Evolutionary conservation across 2,888 invertebrate genomes (phyloP).

Genomic region (Muschampia plurimacula): DNA sequence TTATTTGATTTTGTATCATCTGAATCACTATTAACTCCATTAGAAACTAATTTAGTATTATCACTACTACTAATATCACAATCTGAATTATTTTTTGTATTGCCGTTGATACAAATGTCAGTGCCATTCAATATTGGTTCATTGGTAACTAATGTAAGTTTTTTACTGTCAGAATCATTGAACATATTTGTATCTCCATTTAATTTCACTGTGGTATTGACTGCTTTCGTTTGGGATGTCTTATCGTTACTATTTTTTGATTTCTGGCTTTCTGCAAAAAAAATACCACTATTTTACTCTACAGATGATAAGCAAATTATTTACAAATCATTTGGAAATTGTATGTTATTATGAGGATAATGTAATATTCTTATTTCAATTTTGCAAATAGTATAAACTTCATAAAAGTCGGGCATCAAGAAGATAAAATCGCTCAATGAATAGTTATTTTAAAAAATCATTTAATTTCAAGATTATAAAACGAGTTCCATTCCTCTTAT

Average conservation of each 20-base stretch:
- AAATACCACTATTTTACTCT: neutral
- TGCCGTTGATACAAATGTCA: conserved; percentile 73
- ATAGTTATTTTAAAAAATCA: too few relatives aligned
- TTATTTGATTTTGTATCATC: conserved; percentile 74
- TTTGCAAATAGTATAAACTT: too few relatives aligned
- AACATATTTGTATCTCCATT: conserved; percentile 69
- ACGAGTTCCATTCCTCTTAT: too few relatives aligned
- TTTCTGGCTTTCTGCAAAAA: conserved; percentile 70
- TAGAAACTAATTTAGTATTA: conserved; percentile 81
- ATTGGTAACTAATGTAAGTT: conserved; percentile 76
- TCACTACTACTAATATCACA: conserved; percentile 85
- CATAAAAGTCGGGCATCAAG: too few relatives aligned
- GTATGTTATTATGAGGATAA: too few relatives aligned
- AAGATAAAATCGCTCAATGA: too few relatives aligned
- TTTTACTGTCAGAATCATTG: conserved; percentile 63
- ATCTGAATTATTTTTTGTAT: conserved; percentile 75
- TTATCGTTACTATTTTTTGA: conserved; percentile 66
- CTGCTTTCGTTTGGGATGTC: conserved; percentile 61
- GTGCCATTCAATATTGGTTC: conserved; percentile 78
- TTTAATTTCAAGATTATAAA: too few relatives aligned
- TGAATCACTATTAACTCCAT: conserved; percentile 76
- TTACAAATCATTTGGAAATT: too few relatives aligned
- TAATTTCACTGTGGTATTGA: conserved; percentile 59
- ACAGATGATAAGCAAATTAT: neutral
- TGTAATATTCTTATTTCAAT: too few relatives aligned